These are phyloP conservation scores for Parauchenoglanis ngamensis DNA, from an alignment of 2,797 vertebrate genomes.

Conservation along the genomic window DNA sequence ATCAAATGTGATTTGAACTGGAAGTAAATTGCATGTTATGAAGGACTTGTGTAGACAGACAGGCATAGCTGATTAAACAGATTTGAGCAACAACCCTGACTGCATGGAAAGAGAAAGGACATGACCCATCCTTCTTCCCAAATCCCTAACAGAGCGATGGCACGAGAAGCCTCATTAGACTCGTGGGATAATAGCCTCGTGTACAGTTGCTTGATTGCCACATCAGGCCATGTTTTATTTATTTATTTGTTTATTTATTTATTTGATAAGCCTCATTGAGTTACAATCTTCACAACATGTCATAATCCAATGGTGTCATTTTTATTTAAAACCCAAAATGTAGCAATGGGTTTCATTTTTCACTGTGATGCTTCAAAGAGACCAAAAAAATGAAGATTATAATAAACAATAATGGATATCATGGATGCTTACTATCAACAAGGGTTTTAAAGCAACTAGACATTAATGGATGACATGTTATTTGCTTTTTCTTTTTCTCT, in stretches of 20 bases:
- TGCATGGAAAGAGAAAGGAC: conserved; percentile 38
- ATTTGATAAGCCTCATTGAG: conserved; percentile 38
- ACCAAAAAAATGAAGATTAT: not conserved
- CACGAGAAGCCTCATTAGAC: conserved; percentile 40
- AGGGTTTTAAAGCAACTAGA: not conserved
- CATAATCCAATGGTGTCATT: not conserved
- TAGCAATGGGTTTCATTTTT: not conserved
- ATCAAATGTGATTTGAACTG: conserved; percentile 30
- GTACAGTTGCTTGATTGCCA: not conserved
- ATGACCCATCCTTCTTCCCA: conserved; percentile 5
- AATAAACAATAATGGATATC: not conserved
- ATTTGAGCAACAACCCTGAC: not conserved
- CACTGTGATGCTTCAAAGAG: too few relatives aligned
- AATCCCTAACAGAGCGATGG: conserved; percentile 21
- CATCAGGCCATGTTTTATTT: conserved; percentile 18
- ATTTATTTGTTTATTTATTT: not conserved
- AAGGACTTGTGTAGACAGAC: not conserved
- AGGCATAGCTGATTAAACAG: not conserved
- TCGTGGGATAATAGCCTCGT: conserved; percentile 31
- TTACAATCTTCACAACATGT: conserved; percentile 2
- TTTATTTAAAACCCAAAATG: conserved; percentile 1
- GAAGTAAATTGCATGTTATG: conserved; percentile 48
- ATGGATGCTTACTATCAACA: not conserved
- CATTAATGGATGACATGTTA: not conserved
- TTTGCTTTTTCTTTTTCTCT: not conserved